Percentiles rank a stretch among this genome's conserved stretches.
These are phyloP conservation scores for Aeoliscus strigatus DNA, from an alignment of 2,797 vertebrate genomes.

Conservation along the genomic window DNA sequence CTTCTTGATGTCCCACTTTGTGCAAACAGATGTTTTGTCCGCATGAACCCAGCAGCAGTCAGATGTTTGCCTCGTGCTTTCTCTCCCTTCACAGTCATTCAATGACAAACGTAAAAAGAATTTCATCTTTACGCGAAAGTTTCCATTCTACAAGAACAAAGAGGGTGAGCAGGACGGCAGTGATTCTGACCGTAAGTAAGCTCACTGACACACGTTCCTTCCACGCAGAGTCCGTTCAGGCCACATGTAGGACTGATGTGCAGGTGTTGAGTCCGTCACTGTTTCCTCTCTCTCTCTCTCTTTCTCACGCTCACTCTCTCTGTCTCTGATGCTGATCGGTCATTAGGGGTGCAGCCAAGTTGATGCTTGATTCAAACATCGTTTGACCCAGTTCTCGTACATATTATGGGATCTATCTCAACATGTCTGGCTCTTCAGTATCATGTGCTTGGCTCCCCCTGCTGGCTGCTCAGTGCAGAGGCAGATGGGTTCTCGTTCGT, in stretches of 20 bases:
- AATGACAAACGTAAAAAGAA: slow-evolving; percentile 99
- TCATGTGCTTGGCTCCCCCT: slow-evolving; percentile 30
- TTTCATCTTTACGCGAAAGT: slow-evolving; percentile 99
- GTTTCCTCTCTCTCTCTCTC: slow-evolving; percentile 43
- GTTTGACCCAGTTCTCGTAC: slow-evolving; percentile 22
- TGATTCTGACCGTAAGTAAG: slow-evolving; percentile 98
- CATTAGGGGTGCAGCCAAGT: slow-evolving; percentile 24
- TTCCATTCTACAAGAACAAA: slow-evolving; percentile 99
- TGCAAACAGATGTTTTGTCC: slow-evolving; percentile 87
- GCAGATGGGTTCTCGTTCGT: slow-evolving; percentile 53
- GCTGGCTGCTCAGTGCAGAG: slow-evolving; percentile 36
- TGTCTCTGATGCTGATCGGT: slow-evolving; percentile 28
- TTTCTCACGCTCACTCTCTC: too few species aligned
- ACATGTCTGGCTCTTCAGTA: background rate
- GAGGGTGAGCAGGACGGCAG: slow-evolving; percentile 96
- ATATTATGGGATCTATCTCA: background rate
- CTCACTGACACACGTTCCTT: slow-evolving; percentile 35
- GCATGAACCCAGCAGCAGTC: slow-evolving; percentile 87
- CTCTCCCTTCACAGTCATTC: slow-evolving; percentile 99
- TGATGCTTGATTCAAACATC: slow-evolving; percentile 2
- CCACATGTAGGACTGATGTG: background rate
- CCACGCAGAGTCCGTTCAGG: slow-evolving; percentile 32
- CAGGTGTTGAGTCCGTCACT: background rate
- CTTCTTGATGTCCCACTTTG: slow-evolving; percentile 80
- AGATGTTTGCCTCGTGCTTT: slow-evolving; percentile 93